Base-by-base conservation (phyloP, 2,888 invertebrate species). In the Nomada goodeniana region DNA sequence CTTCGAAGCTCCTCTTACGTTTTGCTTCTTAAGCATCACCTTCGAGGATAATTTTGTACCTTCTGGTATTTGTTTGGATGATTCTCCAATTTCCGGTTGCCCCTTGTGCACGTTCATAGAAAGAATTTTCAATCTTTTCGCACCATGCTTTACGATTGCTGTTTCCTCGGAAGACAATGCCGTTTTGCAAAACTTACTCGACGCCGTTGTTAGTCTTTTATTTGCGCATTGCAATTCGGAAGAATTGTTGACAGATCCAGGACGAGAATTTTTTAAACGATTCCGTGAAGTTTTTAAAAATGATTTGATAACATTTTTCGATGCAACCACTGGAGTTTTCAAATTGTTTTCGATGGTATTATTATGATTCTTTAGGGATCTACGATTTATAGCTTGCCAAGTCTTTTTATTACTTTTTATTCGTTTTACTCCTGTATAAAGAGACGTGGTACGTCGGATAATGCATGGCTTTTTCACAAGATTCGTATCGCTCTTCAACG, bases 71-170 rank as follows among this genome's bases (percentile, higher is more conserved):
- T 64, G 29, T 2, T 76, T 88, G 29, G 91, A 89, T 1, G 90
- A 84, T 71, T 92, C 91, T 7, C 90, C 91, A 4, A 89, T 73
- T 77, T 91, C 91, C 10, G 90, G 82, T 3, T 86, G 87, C 2
- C 82, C 82, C 61, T 90, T 92, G 15, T 83, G 61, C 7, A 88
- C 53, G 59, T 83, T 90, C 52, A 84, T 81, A 15, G 90, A 90
- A 10, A 89, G 65, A 7, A 92, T 87, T 79, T 92, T 93, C n/a
- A 92, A 71, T 72, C 92, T 88, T 64, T 93, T 92, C 7, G 92
- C 83, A 4, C 92, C 92, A 4, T 92, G 90, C 47, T 90, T 92
- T 9, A 92, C 86, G 11, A 89, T 78, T 2, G 87, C 84, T 42
- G 91, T 91, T 83, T 90, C 88, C 71, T 92, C 92, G 15, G 80